Evolutionary conservation across 2,888 invertebrate genomes (phyloP).

Genomic region (Andrena hattorfiana): DNA sequence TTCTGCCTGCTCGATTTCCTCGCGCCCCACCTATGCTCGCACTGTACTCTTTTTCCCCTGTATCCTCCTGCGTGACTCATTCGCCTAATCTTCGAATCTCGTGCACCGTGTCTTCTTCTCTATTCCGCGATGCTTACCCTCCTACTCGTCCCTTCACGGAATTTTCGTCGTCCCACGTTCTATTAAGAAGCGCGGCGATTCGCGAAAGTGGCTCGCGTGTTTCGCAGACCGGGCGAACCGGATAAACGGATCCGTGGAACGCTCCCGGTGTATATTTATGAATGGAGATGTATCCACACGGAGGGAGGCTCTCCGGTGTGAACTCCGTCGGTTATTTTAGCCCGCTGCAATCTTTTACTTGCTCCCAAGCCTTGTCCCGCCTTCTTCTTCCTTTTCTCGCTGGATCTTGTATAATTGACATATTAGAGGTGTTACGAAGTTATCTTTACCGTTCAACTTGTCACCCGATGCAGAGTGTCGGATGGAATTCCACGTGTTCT

Average conservation of each 20-base stretch:
- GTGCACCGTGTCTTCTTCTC: neutral
- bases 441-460: neutral
- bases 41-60: slow-evolving; percentile 21
- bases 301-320: slow-evolving; percentile 17
- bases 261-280: slow-evolving; percentile 63
- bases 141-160: slow-evolving; percentile 12
- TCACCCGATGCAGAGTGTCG: neutral
- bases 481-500: neutral
- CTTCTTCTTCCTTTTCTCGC: slow-evolving; percentile 25
- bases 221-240: slow-evolving; percentile 39
- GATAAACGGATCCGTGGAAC: slow-evolving; percentile 37
- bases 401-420: slow-evolving; percentile 16
- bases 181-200: slow-evolving; percentile 38
- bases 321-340: slow-evolving; percentile 39
- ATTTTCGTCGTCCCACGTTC: slow-evolving; percentile 45
- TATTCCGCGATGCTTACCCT: neutral
- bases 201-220: slow-evolving; percentile 64
- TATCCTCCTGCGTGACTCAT: slow-evolving; percentile 44
- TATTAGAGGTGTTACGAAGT: neutral
- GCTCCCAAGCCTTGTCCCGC: slow-evolving; percentile 24
- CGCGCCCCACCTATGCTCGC: slow-evolving; percentile 17
- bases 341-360: slow-evolving; percentile 37
- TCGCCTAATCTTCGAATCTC: slow-evolving; percentile 49
- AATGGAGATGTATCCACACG: slow-evolving; percentile 61
- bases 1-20: slow-evolving; percentile 1